A percentile compares a stretch with the other conserved stretches of the same genome.
Conservation (phyloP, 2,888 invertebrate species). For the Drosophila setosimentum region DNA sequence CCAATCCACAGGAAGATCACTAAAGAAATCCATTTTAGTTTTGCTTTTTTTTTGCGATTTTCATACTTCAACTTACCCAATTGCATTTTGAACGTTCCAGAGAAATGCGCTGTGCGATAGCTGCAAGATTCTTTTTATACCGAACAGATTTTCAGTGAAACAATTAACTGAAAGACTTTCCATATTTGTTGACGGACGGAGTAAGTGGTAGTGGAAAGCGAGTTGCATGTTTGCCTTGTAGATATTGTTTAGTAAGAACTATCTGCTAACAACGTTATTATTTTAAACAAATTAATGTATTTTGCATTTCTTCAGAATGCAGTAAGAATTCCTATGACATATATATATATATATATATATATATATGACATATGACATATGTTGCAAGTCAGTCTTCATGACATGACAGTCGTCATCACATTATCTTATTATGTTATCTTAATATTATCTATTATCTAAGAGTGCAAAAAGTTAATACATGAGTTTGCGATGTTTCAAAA, state of each 20-base stretch:
- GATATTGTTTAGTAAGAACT: constrained; percentile 21
- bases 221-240: background rate
- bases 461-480: background rate
- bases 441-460: background rate
- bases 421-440: background rate
- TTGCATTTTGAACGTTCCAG: constrained; percentile 55
- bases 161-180: constrained; percentile 51
- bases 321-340: constrained; percentile 9
- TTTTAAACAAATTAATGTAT: constrained; percentile 51
- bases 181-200: constrained; percentile 5
- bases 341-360: too few relatives aligned
- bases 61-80: constrained; percentile 56
- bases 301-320: constrained; percentile 7
- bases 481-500: background rate
- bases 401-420: background rate
- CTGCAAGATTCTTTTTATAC: constrained; percentile 55
- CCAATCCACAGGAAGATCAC: constrained; percentile 61
- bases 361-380: constrained; percentile 17
- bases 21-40: constrained; percentile 11
- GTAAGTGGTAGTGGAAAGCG: constrained; percentile 29
- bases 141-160: background rate
- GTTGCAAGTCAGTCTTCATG: constrained; percentile 19
- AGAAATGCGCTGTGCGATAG: constrained; percentile 35
- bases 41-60: background rate
- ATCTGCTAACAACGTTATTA: constrained; percentile 32